A percentile compares a stretch with the other conserved stretches of the same genome.
phyloP scores from a whole-genome alignment of 2,797 vertebrate species.

The Hippopotamyrus pictus region DNA sequence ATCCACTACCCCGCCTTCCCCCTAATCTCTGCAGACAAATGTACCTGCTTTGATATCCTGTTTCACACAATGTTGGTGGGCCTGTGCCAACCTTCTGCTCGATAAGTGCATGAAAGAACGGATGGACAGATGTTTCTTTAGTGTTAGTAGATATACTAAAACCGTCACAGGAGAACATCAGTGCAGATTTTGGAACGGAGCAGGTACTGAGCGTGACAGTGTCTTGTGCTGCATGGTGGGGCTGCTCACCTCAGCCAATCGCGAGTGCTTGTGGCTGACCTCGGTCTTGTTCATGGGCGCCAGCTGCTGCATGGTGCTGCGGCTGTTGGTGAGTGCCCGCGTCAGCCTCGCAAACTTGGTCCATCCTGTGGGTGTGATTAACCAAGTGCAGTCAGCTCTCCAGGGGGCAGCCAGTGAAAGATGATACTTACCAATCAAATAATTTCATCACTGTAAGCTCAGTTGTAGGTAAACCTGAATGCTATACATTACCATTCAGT shows the following conservation, averaged over 20 bases:
- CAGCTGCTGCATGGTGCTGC: conserved; percentile 84
- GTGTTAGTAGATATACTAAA: background rate
- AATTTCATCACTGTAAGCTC: background rate
- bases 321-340: conserved; percentile 87
- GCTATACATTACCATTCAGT: background rate
- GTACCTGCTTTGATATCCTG: background rate
- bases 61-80: background rate
- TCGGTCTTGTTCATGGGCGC: conserved; percentile 87
- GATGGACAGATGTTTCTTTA: background rate
- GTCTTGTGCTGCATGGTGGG: background rate
- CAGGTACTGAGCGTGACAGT: background rate
- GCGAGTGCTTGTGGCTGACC: conserved; percentile 89
- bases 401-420: background rate
- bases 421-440: background rate
- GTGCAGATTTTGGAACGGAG: background rate
- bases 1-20: background rate
- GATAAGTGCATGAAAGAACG: background rate
- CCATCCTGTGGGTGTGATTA: conserved; percentile 68
- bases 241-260: conserved; percentile 84
- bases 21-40: background rate
- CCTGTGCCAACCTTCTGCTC: background rate
- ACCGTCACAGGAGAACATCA: background rate
- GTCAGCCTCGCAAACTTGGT: conserved; percentile 94
- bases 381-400: background rate
- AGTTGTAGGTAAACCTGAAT: background rate